Evolutionary conservation across 2,888 invertebrate species (phyloP).

Genomic region (Odontothrips loti): DNA sequence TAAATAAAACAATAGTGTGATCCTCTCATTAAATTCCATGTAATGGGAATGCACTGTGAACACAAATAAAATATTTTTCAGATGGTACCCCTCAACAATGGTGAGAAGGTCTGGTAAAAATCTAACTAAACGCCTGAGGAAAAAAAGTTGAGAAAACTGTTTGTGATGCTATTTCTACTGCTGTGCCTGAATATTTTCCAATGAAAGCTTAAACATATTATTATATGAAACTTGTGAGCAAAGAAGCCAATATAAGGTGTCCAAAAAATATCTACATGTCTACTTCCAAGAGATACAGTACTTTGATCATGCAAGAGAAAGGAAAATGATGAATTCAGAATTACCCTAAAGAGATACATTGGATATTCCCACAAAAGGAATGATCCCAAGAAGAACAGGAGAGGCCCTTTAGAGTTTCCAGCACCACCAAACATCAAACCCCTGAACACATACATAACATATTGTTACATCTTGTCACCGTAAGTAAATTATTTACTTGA

Average conservation of each 20-base stretch:
- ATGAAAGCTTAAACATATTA: no score
- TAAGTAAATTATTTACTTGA: background rate
- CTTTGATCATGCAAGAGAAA: constrained; percentile 13
- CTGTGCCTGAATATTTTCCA: no score
- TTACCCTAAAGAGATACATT: constrained; percentile 82
- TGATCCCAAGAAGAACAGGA: constrained; percentile 78
- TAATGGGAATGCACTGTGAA: constrained; percentile 76
- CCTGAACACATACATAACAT: constrained; percentile 47
- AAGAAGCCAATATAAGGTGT: no score
- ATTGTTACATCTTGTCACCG: background rate
- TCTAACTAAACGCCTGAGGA: no score
- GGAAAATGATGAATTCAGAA: constrained; percentile 37
- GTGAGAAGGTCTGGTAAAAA: no score
- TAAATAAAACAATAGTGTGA: constrained; percentile 88
- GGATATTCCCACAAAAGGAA: constrained; percentile 89
- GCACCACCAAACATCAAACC: constrained; percentile 84
- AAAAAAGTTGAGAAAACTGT: no score
- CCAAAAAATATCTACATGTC: no score
- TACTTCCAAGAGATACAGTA: background rate
- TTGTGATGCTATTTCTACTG: no score
- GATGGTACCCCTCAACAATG: no score
- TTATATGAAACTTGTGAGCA: no score
- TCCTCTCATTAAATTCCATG: constrained; percentile 80
- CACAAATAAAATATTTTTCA: background rate
- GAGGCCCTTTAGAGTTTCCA: constrained; percentile 83